Base-by-base conservation (phyloP, 1,140 invertebrate species). In the Aricia agestis region DNA sequence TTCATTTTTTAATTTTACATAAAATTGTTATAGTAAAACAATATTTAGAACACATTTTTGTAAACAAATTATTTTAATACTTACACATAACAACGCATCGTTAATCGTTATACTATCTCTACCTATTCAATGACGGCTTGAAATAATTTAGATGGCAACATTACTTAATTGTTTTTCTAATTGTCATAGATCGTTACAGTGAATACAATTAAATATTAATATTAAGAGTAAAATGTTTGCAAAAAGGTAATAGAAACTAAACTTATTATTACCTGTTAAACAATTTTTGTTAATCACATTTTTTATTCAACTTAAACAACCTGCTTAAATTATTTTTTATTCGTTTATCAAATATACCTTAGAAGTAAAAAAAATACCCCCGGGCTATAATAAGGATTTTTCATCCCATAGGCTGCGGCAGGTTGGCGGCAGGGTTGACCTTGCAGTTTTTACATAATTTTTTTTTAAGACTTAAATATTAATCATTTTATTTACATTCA, bases 51-150 rank as follows among this genome's bases (percentile, higher is more conserved):
- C 15, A 58, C 31, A 68, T 68, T 58, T 25, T 45, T 68, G n/a
- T 57, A 57, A n/a, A 68, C 9, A 61, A 61, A 69, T 15, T 42
- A 69, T 61, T 2, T 69, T 41, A 69, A 25, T 18, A 25, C 59
- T 63, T 63, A 63, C 10, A 63, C 18, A 18, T 25, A 63, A 10
- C 17, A 25, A 63, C 1, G 6, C 18, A 19, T 63, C 19, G 17
- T 63, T 10, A 7, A 19, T 63, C 19, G 17, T 63, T 10, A 7
- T 11, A 63, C 32, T 69, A 41, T 73, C 72, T 73, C 72, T 73
- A 73, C 72, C 72, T 70, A 73, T 70, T 73, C 72, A 70, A 45
- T 66, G 41, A 58, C 52, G 63, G 31, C 52, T 36, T 67, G 18
- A 19, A 63, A 59, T 59, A 18, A 17, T 6, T 45, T 45, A 13